Conservation (phyloP, 2,797 vertebrate species). For the Poeciliopsis paucimaculata region DNA sequence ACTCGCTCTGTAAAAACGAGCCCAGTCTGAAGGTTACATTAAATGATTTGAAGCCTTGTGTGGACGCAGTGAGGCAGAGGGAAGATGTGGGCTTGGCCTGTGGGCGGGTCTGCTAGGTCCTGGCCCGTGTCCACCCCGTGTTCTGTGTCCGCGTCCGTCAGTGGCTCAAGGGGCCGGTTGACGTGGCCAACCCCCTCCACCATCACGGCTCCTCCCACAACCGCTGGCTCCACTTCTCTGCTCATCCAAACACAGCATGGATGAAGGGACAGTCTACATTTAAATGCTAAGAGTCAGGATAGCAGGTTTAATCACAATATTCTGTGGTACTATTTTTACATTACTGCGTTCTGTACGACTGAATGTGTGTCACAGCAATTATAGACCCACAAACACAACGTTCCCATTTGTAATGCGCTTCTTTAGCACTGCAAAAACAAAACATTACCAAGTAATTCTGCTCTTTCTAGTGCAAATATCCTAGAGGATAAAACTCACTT, state of each 20-base stretch:
- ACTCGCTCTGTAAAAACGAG: background rate
- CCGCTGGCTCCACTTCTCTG: background rate
- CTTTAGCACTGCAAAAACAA: no score
- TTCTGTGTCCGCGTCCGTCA: background rate
- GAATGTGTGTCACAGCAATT: no score
- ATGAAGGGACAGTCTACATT: background rate
- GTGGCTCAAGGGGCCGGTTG: background rate
- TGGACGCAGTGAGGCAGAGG: background rate
- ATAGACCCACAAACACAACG: no score
- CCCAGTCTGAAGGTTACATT: constrained; percentile 1
- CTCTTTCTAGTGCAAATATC: no score
- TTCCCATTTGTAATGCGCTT: no score
- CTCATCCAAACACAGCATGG: background rate
- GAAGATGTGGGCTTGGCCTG: background rate
- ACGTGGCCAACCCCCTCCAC: background rate
- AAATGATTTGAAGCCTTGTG: background rate
- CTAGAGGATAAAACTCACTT: no score
- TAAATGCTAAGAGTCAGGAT: background rate
- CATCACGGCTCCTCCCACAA: background rate
- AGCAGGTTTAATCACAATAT: no score
- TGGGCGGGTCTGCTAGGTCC: background rate
- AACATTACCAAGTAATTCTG: no score
- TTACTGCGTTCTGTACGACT: no score
- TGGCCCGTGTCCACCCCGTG: background rate
- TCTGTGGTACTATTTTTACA: no score